These are phyloP conservation scores for Bujurquina vittata DNA, from an alignment of 2,113 vertebrate species.

Conservation along the genomic window DNA sequence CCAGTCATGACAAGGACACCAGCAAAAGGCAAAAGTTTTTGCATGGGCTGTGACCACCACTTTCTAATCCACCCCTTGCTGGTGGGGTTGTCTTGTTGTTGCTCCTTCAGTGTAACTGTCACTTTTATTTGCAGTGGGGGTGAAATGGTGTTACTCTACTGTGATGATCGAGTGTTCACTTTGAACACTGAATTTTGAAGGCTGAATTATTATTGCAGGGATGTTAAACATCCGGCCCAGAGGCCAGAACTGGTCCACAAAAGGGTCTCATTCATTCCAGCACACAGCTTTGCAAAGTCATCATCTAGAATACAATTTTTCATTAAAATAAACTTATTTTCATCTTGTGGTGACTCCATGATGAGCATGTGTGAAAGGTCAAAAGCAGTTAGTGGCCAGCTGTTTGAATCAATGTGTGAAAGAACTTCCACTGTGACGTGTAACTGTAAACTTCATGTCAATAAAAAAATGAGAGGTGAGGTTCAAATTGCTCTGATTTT, in stretches of 20 bases:
- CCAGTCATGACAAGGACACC: no score
- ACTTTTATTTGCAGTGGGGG: not conserved
- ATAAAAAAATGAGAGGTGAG: not conserved
- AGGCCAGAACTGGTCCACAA: not conserved
- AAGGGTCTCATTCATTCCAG: not conserved
- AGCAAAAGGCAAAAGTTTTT: no score
- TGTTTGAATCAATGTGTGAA: not conserved
- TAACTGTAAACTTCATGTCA: no score
- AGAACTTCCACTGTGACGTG: no score
- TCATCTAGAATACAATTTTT: not conserved
- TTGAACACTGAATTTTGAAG: no score
- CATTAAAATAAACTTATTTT: not conserved
- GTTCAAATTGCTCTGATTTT: not conserved
- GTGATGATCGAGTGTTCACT: no score
- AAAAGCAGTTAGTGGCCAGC: not conserved
- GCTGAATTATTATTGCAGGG: accelerated
- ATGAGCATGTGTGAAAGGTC: not conserved
- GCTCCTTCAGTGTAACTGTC: not conserved
- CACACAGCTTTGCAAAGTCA: not conserved
- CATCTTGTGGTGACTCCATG: not conserved
- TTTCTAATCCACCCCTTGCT: not conserved
- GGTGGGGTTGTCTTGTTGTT: not conserved
- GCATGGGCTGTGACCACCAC: not conserved
- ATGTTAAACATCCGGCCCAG: not conserved
- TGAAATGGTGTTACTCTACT: not conserved